phyloP scores from a whole-genome alignment of 2,888 invertebrate genomes.

The Erpobdella octoculata region DNA sequence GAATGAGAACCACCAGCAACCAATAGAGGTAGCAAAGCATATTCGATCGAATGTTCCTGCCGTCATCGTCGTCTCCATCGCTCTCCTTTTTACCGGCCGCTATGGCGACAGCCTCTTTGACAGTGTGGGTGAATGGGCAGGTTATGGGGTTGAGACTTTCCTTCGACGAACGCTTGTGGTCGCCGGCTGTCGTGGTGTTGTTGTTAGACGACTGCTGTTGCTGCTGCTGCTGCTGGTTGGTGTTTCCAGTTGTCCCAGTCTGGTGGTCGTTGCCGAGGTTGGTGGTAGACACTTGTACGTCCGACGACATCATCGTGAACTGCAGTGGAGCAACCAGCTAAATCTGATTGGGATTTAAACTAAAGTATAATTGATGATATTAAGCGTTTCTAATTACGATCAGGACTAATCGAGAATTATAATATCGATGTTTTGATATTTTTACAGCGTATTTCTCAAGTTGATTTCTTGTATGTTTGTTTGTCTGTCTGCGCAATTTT shows the following conservation, averaged over 20 bases:
- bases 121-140: conserved; percentile 29
- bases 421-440: no score
- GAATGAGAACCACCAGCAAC: conserved; percentile 31
- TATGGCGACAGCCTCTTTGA: conserved; percentile 32
- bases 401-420: not conserved
- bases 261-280: conserved; percentile 51
- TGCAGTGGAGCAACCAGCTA: conserved; percentile 52
- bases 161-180: conserved; percentile 17
- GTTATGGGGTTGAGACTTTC: conserved; percentile 26
- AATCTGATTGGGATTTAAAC: conserved; percentile 42
- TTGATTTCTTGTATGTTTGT: no score
- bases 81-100: conserved; percentile 31
- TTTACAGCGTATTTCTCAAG: no score
- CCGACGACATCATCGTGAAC: conserved; percentile 50
- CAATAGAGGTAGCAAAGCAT: conserved; percentile 35
- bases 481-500: no score
- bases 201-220: not conserved
- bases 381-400: not conserved
- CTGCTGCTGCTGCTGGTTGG: not conserved
- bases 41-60: conserved; percentile 28
- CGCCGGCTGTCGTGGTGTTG: not conserved
- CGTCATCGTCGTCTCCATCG: conserved; percentile 25
- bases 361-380: not conserved
- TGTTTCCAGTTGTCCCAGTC: no score
- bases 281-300: conserved; percentile 51